These are phyloP conservation scores for Pteria penguin DNA, from an alignment of 2,888 invertebrate species.

Conservation along the genomic window DNA sequence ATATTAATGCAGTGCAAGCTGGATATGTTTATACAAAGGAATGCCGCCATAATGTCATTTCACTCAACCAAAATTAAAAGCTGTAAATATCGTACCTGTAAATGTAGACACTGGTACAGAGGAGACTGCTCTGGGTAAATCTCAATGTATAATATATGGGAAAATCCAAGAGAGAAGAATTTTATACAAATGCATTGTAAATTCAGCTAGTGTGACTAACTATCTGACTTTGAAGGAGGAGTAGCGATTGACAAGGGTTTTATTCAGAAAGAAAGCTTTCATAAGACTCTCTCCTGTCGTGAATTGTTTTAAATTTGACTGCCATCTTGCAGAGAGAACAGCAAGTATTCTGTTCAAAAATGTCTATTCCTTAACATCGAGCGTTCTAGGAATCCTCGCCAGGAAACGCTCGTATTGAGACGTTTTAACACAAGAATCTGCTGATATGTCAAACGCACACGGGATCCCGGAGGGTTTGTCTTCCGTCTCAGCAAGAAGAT, in stretches of 20 bases:
- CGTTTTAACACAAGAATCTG: conserved; percentile 32
- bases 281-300: conserved; percentile 44
- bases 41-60: too few species aligned
- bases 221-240: too few species aligned
- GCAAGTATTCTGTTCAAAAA: conserved; percentile 43
- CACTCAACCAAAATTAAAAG: too few species aligned
- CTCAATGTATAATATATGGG: too few species aligned
- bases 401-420: conserved; percentile 31
- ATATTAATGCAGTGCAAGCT: too few species aligned
- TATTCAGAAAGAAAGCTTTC: conserved; percentile 42
- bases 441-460: conserved; percentile 44
- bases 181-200: too few species aligned
- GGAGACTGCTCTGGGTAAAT: too few species aligned
- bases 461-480: conserved; percentile 33
- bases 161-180: too few species aligned
- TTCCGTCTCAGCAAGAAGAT: conserved; percentile 32
- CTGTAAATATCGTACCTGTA: too few species aligned
- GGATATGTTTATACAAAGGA: too few species aligned
- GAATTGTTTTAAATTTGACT: conserved; percentile 45
- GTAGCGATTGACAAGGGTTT: conserved; percentile 35
- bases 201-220: too few species aligned
- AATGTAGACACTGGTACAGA: too few species aligned
- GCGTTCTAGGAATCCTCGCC: conserved; percentile 25
- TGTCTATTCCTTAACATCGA: conserved; percentile 27
- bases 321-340: conserved; percentile 45